Conservation (phyloP, 2,797 vertebrate species). For the Cossypha niveicapilla region DNA sequence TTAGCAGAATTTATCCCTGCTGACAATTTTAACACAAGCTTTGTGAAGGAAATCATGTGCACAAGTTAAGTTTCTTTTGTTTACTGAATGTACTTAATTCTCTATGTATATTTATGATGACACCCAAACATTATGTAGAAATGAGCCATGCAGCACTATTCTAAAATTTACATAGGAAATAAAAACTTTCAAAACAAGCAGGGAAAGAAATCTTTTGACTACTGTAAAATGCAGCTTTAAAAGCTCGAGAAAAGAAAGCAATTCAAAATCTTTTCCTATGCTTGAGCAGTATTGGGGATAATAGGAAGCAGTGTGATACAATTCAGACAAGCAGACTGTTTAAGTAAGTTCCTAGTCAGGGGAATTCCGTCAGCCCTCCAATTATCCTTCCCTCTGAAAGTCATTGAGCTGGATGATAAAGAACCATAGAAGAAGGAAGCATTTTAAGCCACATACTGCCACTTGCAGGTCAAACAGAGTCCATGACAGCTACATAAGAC, state of each 20-base stretch:
- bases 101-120: background rate
- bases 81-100: background rate
- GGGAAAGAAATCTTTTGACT: background rate
- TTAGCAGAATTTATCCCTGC: background rate
- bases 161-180: background rate
- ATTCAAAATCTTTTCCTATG: background rate
- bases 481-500: background rate
- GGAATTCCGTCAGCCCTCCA: background rate
- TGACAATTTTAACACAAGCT: background rate
- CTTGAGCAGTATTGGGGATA: background rate
- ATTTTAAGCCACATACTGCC: conserved; percentile 62
- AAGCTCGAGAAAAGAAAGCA: background rate
- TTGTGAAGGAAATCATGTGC: background rate
- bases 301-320: background rate
- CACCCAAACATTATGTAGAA: background rate
- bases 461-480: conserved; percentile 50
- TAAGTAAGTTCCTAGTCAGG: background rate
- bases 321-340: background rate
- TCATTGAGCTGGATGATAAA: background rate
- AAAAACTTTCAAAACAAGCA: background rate
- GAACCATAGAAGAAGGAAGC: background rate
- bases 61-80: background rate
- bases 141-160: accelerated
- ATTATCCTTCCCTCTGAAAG: background rate
- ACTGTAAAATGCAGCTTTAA: background rate